phyloP scores from a whole-genome alignment of 2,797 vertebrate genomes.

The Sarcoramphus papa region DNA sequence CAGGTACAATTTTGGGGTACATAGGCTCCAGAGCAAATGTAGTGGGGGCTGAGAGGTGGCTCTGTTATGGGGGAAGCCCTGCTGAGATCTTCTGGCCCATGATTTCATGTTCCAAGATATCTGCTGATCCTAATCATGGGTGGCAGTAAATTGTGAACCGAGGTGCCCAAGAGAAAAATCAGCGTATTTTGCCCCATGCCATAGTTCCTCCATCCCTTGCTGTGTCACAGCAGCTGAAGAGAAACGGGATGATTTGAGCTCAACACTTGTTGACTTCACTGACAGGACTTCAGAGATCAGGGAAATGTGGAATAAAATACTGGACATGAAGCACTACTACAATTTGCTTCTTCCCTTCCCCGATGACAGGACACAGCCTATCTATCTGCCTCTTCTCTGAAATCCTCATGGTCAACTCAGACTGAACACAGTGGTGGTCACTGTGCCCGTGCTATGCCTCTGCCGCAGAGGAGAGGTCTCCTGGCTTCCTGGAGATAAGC shows the following conservation, averaged over 20 bases:
- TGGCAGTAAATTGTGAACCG: background rate
- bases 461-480: background rate
- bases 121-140: background rate
- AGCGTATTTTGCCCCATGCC: rapidly evolving
- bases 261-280: background rate
- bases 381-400: background rate
- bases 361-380: background rate
- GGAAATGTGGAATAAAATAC: background rate
- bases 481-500: background rate
- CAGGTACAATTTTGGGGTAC: background rate
- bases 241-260: background rate
- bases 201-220: rapidly evolving
- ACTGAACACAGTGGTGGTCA: background rate
- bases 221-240: background rate
- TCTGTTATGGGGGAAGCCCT: background rate
- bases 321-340: rapidly evolving
- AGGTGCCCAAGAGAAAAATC: background rate
- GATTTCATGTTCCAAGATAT: background rate
- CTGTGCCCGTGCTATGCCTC: background rate
- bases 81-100: background rate
- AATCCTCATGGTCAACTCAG: background rate
- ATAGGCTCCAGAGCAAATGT: background rate
- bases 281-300: background rate
- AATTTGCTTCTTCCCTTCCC: background rate
- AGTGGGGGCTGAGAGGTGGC: background rate